Evolutionary conservation across 2,888 invertebrate genomes (phyloP).

Genomic region (Eupsilia transversa): DNA sequence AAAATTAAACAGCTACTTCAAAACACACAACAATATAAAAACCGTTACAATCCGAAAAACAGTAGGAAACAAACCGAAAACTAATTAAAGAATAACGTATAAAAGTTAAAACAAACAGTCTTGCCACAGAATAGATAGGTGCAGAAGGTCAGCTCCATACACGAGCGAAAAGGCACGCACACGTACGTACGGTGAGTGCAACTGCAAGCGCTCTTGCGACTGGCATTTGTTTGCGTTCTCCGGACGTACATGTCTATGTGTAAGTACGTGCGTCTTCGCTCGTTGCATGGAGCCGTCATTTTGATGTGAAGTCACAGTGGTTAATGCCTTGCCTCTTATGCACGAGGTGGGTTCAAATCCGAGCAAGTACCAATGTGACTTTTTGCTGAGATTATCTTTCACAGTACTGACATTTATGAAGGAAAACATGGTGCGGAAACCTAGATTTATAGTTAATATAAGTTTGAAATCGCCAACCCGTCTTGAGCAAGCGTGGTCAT

Average conservation of each 20-base stretch:
- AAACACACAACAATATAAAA: conserved; percentile 12
- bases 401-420: no score
- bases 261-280: no score
- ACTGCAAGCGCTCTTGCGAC: neutral
- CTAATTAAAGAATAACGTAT: conserved; percentile 62
- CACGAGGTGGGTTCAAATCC: no score
- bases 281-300: no score
- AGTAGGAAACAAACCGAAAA: conserved; percentile 52
- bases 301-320: no score
- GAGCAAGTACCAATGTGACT: no score
- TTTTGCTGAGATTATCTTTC: no score
- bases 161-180: neutral
- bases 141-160: neutral
- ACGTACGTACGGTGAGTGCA: neutral
- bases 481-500: no score
- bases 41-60: conserved; percentile 51
- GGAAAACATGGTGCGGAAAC: no score
- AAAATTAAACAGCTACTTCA: neutral
- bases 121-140: conserved; percentile 27
- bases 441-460: no score
- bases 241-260: neutral
- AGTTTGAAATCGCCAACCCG: no score
- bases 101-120: conserved; percentile 66
- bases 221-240: neutral
- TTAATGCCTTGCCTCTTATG: no score